Conservation (phyloP, 2,888 invertebrate species). For the Meghimatium bilineatum region DNA sequence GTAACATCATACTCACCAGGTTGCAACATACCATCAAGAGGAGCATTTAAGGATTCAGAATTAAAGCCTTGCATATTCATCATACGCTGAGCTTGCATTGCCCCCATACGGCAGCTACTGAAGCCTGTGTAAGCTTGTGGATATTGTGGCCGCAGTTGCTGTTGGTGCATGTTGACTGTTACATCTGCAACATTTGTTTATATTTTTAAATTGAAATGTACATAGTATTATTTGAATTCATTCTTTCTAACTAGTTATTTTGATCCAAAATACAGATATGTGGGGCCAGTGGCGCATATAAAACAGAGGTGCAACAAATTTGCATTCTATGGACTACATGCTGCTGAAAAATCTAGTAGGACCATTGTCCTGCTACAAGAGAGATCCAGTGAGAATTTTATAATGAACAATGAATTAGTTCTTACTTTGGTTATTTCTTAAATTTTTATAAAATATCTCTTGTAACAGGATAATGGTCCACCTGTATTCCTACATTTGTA, state of each 20-base stretch:
- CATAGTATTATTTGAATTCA: not conserved
- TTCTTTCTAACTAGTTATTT: not conserved
- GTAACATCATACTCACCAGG: conserved; percentile 37
- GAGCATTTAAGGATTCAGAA: conserved; percentile 50
- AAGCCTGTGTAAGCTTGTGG: conserved; percentile 50
- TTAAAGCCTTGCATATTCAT: conserved; percentile 51
- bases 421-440: too few relatives aligned
- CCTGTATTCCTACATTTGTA: too few relatives aligned
- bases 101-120: conserved; percentile 57
- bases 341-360: too few relatives aligned
- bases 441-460: too few relatives aligned
- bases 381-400: too few relatives aligned
- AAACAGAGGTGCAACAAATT: too few relatives aligned
- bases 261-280: too few relatives aligned
- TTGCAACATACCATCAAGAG: conserved; percentile 45
- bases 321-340: too few relatives aligned
- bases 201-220: not conserved
- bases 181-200: conserved; percentile 19
- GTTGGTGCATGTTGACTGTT: conserved; percentile 40
- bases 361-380: too few relatives aligned
- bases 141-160: conserved; percentile 49
- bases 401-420: too few relatives aligned
- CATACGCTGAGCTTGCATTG: conserved; percentile 55
- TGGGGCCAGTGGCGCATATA: too few relatives aligned
- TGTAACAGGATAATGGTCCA: too few relatives aligned